These are phyloP conservation scores for Pelobates cultripes DNA, from an alignment of 2,797 vertebrate species.

Conservation along the genomic window DNA sequence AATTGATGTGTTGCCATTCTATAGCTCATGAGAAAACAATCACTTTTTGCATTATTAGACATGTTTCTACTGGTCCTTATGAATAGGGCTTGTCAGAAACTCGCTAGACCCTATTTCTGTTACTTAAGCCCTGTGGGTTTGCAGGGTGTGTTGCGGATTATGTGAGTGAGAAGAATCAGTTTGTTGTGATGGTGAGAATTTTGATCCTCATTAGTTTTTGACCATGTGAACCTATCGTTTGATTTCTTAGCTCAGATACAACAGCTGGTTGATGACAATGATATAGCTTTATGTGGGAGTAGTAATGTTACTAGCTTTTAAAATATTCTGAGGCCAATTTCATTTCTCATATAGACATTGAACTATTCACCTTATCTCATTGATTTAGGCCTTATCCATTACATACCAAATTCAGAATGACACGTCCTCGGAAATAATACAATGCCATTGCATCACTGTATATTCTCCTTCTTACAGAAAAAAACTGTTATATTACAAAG, in stretches of 20 bases:
- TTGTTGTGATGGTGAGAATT: background rate
- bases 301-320: background rate
- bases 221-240: background rate
- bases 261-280: background rate
- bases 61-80: background rate
- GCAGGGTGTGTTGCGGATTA: background rate
- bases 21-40: background rate
- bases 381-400: background rate
- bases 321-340: background rate
- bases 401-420: background rate
- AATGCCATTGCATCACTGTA: no score
- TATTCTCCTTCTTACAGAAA: no score
- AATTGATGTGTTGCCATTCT: background rate
- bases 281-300: background rate
- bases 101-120: background rate
- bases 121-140: background rate
- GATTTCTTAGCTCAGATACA: background rate
- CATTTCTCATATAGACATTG: background rate
- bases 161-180: background rate
- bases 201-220: background rate
- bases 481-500: no score
- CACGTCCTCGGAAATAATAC: background rate
- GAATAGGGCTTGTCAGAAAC: constrained; percentile 4
- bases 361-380: background rate
- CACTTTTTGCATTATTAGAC: background rate